Percentiles rank a stretch among this genome's conserved stretches.
Conservation (phyloP, 2,888 invertebrate genomes). For the Cosmia trapezina region DNA sequence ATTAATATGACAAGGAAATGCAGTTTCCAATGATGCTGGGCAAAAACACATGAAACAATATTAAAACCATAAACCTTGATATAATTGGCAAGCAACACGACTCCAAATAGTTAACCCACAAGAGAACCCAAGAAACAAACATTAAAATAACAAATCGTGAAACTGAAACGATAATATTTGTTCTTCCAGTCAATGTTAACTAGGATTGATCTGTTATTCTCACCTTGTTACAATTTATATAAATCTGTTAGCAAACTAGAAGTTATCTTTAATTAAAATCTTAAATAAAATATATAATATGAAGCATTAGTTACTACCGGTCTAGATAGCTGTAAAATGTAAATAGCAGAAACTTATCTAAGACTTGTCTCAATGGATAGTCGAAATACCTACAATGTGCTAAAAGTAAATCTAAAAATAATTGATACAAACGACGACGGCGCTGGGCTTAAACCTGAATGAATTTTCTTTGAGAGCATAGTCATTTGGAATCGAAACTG, state of each 20-base stretch:
- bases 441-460: slow-evolving; percentile 23
- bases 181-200: slow-evolving; percentile 23
- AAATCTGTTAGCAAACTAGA: neutral
- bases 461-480: neutral
- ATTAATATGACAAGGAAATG: slow-evolving; percentile 9
- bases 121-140: slow-evolving; percentile 27
- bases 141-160: slow-evolving; percentile 50
- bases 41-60: slow-evolving; percentile 15
- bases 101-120: slow-evolving; percentile 26
- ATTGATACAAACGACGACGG: slow-evolving; percentile 7
- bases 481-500: neutral
- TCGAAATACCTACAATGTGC: neutral
- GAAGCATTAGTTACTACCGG: neutral
- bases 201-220: slow-evolving; percentile 29
- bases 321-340: neutral
- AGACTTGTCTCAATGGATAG: slow-evolving; percentile 11
- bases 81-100: slow-evolving; percentile 36
- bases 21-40: slow-evolving; percentile 2
- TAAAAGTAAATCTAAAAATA: slow-evolving; percentile 37
- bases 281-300: neutral
- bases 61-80: slow-evolving; percentile 39
- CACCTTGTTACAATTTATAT: slow-evolving; percentile 20
- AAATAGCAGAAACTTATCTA: neutral
- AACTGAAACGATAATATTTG: slow-evolving; percentile 26
- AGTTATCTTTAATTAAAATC: slow-evolving; percentile 7